Conservation (phyloP, 2,113 vertebrate species). For the Poeciliopsis turrubarensis region DNA sequence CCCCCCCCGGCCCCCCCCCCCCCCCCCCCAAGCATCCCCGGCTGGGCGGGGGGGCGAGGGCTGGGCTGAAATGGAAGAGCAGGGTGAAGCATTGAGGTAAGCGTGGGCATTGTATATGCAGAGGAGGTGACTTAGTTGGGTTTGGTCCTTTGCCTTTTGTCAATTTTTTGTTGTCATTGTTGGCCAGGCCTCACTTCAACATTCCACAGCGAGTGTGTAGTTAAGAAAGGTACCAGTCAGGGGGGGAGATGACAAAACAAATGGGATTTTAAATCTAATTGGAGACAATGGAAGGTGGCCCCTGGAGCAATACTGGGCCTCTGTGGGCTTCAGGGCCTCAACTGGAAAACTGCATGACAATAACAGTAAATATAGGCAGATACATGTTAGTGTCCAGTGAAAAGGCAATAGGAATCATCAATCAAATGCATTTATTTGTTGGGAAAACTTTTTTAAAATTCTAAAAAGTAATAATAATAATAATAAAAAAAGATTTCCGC, state of each 20-base stretch:
- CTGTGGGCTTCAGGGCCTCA: constrained; percentile 47
- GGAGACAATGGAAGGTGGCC: constrained; percentile 68
- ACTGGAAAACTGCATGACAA: constrained; percentile 64
- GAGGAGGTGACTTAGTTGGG: constrained; percentile 67
- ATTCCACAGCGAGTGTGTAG: constrained; percentile 60
- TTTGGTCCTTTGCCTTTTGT: constrained; percentile 69
- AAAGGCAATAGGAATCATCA: background rate
- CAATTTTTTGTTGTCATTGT: constrained; percentile 79
- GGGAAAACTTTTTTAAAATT: too few relatives aligned
- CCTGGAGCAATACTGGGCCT: constrained; percentile 40
- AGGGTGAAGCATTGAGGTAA: constrained; percentile 57
- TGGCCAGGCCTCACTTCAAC: constrained; percentile 64
- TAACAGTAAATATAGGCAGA: constrained; percentile 33
- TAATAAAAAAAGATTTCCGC: too few relatives aligned
- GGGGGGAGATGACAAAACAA: constrained; percentile 55
- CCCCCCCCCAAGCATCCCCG: constrained; percentile 69
- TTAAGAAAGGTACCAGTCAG: constrained; percentile 42
- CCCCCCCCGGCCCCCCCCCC: constrained; percentile 62
- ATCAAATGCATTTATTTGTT: too few relatives aligned
- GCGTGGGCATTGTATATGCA: constrained; percentile 71
- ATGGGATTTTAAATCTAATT: constrained; percentile 50
- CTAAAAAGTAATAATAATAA: background rate
- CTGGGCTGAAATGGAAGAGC: constrained; percentile 61
- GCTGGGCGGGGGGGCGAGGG: constrained; percentile 72
- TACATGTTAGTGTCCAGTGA: constrained; percentile 1